Conservation (phyloP, 2,797 vertebrate species). For the Podarcis siculus region DNA sequence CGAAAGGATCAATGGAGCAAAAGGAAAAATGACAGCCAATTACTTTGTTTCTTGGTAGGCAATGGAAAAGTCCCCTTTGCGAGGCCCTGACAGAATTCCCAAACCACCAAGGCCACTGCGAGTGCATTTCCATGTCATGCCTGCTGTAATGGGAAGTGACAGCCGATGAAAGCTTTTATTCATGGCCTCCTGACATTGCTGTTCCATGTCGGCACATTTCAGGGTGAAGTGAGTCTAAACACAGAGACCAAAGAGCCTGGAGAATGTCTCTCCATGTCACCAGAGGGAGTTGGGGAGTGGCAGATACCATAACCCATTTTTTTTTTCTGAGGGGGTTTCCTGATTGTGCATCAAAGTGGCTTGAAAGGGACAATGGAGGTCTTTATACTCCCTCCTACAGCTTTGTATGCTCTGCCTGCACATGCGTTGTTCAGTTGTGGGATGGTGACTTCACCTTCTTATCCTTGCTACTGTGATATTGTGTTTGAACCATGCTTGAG, state of each 20-base stretch:
- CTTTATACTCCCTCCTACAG: conserved; percentile 43
- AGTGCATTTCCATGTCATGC: conserved; percentile 68
- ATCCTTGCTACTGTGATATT: conserved; percentile 49
- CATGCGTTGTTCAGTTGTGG: neutral
- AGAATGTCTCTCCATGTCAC: conserved; percentile 53
- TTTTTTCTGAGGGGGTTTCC: conserved; percentile 57
- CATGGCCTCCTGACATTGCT: conserved; percentile 78
- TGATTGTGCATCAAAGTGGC: conserved; percentile 60
- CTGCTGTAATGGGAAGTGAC: conserved; percentile 80
- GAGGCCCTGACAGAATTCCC: conserved; percentile 30
- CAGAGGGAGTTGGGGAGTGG: conserved; percentile 38
- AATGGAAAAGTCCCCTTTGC: conserved; percentile 30
- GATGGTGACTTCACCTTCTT: conserved; percentile 35
- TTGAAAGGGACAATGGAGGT: conserved; percentile 60
- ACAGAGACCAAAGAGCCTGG: conserved; percentile 70
- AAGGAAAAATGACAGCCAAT: conserved; percentile 8
- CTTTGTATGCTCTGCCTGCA: neutral
- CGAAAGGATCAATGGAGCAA: conserved; percentile 26
- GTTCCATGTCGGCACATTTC: conserved; percentile 74
- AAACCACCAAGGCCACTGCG: conserved; percentile 34
- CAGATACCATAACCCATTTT: conserved; percentile 36
- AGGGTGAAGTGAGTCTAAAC: conserved; percentile 80
- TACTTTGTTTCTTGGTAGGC: conserved; percentile 18
- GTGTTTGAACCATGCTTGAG: neutral
- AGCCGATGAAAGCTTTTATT: conserved; percentile 83